Base-by-base conservation (phyloP, 2,888 invertebrate species). In the Anaspis maculata region DNA sequence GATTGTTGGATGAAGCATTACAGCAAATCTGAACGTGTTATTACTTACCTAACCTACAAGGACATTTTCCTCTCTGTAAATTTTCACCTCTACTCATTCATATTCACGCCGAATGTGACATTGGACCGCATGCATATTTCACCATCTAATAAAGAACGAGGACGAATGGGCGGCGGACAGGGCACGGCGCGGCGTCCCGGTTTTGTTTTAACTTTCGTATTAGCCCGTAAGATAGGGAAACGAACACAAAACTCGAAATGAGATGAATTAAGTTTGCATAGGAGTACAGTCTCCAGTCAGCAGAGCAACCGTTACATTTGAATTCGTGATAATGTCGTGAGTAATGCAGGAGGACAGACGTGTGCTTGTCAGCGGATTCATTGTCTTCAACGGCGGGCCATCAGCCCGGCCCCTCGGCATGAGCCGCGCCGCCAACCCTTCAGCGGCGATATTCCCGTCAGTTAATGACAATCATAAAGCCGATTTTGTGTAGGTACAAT, bases 291-390 rank as follows among this genome's bases (percentile, higher is more conserved):
- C 43, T 43, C 43, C 26, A 43, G 43, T 43, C 43, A 39, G 38
- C 43, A 41, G 38, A 43, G 43, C 43, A 27, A 39, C 39, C 43
- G 56, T 57, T 57, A 52, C 54, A 55, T 56, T 57, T 59, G 52
- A 59, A 59, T 59, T 57, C 52, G 56, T 59, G 54, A 58, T 59
- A 54, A 57, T 56, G 52, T 56, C 47, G 49, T 56, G 49, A 52
- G 49, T 55, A 53, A 55, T 55, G 51, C 54, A 54, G 45, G 40
- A 54, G 51, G 45, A 46, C 49, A 46, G 50, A 48, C 49, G 37
- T 49, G 42, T 42, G 36, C 39, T 42, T 42, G 42, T 42, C 42
- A 36, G 39, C 30, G 30, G 42, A 30, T 39, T 33, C 38, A 42
- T 42, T 39, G 42, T 39, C 39, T 42, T 42, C 25, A n/a, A n/a